A percentile compares a stretch with the other conserved stretches of the same genome.
phyloP scores from a whole-genome alignment of 2,888 invertebrate genomes.

The Phengaris alcon region DNA sequence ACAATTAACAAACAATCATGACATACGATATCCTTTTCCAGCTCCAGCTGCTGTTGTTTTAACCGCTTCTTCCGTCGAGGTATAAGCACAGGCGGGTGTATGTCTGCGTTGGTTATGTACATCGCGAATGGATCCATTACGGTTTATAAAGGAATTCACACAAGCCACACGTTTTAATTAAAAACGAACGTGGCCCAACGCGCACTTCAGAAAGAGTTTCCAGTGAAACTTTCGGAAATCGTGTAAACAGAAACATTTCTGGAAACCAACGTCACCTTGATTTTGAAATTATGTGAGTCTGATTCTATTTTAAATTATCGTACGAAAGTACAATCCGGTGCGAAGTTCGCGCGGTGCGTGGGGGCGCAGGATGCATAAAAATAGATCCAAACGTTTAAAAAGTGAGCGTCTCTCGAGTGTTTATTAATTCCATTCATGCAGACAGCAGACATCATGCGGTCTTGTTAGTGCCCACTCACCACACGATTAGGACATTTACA shows the following conservation, averaged over 20 bases:
- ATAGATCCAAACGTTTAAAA: conserved; percentile 30
- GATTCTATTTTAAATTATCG: conserved; percentile 72
- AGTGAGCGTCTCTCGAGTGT: conserved; percentile 26
- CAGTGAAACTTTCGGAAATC: conserved; percentile 42
- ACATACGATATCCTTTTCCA: conserved; percentile 51
- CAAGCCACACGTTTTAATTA: neutral
- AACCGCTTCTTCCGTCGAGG: conserved; percentile 70
- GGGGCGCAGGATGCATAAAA: conserved; percentile 28
- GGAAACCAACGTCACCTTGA: conserved; percentile 75
- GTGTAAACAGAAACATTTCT: conserved; percentile 66
- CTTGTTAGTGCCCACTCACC: conserved; percentile 74
- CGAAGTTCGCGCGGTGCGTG: conserved; percentile 68
- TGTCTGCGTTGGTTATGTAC: conserved; percentile 67
- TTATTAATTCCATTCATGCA: conserved; percentile 52
- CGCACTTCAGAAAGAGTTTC: conserved; percentile 35
- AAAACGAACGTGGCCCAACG: conserved; percentile 32
- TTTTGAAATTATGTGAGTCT: conserved; percentile 70
- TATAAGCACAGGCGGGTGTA: conserved; percentile 66
- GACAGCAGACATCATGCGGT: conserved; percentile 58
- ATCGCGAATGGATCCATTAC: conserved; percentile 70
- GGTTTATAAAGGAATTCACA: conserved; percentile 37
- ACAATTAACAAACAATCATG: conserved; percentile 29
- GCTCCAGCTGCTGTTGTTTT: conserved; percentile 64
- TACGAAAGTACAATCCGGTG: conserved; percentile 65
- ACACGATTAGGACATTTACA: conserved; percentile 69